Conservation (phyloP, 2,113 vertebrate species). For the Blennius ocellaris region DNA sequence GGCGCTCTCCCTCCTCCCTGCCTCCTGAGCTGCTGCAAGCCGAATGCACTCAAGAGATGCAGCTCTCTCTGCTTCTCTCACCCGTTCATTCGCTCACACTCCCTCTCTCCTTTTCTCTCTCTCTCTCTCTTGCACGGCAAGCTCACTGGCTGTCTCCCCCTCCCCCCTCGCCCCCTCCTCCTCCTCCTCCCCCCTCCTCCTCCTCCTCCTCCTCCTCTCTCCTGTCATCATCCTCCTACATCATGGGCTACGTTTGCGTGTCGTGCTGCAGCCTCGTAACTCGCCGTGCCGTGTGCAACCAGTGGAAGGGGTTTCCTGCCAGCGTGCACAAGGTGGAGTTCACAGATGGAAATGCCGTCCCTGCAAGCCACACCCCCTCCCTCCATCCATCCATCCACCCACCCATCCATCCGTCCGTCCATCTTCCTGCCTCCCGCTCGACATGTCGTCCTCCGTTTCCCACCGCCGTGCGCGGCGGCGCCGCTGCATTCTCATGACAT, state of each 20-base stretch:
- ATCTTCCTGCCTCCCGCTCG: not conserved
- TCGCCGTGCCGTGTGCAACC: constrained; percentile 76
- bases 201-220: constrained; percentile 16
- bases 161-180: not conserved
- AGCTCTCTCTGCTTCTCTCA: constrained; percentile 67
- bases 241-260: constrained; percentile 68
- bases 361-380: constrained; percentile 50
- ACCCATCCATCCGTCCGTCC: no score
- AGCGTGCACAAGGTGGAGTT: constrained; percentile 58
- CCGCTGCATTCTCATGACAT: constrained; percentile 3
- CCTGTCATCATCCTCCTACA: constrained; percentile 75
- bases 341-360: constrained; percentile 55
- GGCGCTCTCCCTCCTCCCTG: constrained; percentile 59
- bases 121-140: constrained; percentile 55
- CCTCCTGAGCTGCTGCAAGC: constrained; percentile 64
- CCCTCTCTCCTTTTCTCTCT: constrained; percentile 48
- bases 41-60: constrained; percentile 76
- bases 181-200: constrained; percentile 5
- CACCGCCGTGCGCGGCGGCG: not conserved
- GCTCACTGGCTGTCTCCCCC: constrained; percentile 44
- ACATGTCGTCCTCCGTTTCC: constrained; percentile 14
- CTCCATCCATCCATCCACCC: not conserved
- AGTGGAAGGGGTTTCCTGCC: constrained; percentile 76
- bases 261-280: constrained; percentile 69
- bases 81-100: constrained; percentile 55